These are phyloP conservation scores for Zosterops pallidus DNA, from an alignment of 2,113 vertebrate species.

Conservation along the genomic window DNA sequence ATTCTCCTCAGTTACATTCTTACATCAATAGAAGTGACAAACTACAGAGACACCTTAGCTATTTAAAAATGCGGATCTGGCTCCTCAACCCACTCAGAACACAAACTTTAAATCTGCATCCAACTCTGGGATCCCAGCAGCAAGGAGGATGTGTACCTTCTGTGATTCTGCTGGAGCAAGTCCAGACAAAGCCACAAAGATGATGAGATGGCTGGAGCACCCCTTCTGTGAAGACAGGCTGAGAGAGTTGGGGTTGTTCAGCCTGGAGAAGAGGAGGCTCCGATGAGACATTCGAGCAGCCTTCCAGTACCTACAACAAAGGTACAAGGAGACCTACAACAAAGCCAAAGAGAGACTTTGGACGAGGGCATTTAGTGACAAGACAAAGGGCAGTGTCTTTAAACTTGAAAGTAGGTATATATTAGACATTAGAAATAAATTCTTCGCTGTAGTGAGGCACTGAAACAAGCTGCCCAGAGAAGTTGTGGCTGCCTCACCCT, in stretches of 20 bases:
- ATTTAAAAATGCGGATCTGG: background rate
- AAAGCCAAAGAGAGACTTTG: background rate
- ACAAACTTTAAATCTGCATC: background rate
- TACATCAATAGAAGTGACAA: background rate
- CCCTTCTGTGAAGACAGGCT: background rate
- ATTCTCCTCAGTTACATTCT: background rate
- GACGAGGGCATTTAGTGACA: background rate
- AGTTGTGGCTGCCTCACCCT: background rate
- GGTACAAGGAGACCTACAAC: background rate
- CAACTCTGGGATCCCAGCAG: background rate
- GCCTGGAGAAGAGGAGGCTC: background rate
- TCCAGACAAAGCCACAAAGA: background rate
- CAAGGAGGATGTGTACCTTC: background rate
- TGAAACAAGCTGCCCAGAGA: background rate
- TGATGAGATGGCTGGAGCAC: background rate
- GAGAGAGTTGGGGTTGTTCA: background rate
- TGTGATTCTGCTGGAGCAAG: background rate
- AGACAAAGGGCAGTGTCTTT: background rate
- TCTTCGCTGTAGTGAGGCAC: background rate
- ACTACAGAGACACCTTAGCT: background rate
- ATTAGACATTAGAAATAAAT: background rate
- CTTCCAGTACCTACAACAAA: background rate
- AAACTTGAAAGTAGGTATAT: background rate
- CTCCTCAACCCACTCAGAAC: background rate
- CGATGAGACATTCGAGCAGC: accelerated